Evolutionary conservation across 2,888 invertebrate species (phyloP).

Genomic region (Unio delphinus): DNA sequence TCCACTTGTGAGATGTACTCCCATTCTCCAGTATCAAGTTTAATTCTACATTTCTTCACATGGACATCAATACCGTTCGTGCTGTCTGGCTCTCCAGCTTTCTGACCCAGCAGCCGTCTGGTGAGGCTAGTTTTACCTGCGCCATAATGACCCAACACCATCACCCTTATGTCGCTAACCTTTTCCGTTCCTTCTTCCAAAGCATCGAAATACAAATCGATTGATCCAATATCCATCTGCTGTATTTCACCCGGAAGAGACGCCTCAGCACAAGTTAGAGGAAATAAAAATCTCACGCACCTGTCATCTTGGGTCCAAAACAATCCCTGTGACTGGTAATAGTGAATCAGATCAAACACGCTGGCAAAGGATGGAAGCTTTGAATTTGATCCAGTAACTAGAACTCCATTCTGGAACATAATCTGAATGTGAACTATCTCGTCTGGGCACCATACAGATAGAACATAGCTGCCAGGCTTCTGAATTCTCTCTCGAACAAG

Average conservation of each 20-base stretch:
- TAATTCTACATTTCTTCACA: constrained; percentile 26
- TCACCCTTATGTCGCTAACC: constrained; percentile 31
- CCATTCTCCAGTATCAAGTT: constrained; percentile 29
- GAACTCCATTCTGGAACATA: constrained; percentile 20
- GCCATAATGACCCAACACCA: constrained; percentile 35
- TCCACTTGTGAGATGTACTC: constrained; percentile 14
- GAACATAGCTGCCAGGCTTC: constrained; percentile 26
- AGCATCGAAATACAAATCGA: constrained; percentile 31
- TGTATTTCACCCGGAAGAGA: constrained; percentile 29
- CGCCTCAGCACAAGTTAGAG: constrained; percentile 27
- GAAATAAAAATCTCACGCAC: constrained; percentile 33
- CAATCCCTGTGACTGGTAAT: constrained; percentile 16
- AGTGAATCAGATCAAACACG: constrained; percentile 21
- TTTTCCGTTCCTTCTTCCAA: constrained; percentile 31
- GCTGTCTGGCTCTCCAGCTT: constrained; percentile 24
- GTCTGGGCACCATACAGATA: constrained; percentile 37
- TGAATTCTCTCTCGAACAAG: constrained; percentile 24
- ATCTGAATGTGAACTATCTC: constrained; percentile 28
- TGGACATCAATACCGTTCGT: constrained; percentile 36
- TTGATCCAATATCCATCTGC: constrained; percentile 29
- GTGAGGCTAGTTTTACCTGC: constrained; percentile 34
- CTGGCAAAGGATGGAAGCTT: constrained; percentile 24
- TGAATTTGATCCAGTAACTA: constrained; percentile 20
- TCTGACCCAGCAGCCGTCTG: constrained; percentile 33
- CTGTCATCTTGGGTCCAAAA: constrained; percentile 29